Percentiles rank a stretch among this genome's conserved stretches.
Conservation (phyloP, 2,888 invertebrate species). For the Lithodes maja region DNA sequence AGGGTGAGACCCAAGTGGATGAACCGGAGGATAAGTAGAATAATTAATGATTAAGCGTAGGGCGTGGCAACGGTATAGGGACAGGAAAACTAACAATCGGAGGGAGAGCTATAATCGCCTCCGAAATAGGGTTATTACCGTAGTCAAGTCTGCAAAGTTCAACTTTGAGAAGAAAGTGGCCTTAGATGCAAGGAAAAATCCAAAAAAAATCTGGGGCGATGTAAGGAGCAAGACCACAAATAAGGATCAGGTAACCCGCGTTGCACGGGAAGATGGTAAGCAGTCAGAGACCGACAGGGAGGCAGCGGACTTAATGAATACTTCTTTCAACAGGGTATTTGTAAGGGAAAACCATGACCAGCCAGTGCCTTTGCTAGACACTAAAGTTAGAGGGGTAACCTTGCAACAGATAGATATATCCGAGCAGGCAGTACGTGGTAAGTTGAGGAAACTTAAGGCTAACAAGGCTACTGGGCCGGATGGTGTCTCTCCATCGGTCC, state of each 20-base stretch:
- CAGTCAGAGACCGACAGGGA: slow-evolving; percentile 12
- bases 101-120: not conserved
- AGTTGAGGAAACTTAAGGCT: not conserved
- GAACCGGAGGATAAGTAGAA: not conserved
- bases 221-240: slow-evolving; percentile 7
- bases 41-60: not conserved
- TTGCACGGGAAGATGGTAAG: not conserved
- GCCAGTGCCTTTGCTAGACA: not conserved
- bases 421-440: not conserved
- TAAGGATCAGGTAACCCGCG: slow-evolving; percentile 7
- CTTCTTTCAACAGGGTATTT: slow-evolving; percentile 7
- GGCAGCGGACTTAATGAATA: slow-evolving; percentile 13
- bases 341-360: not conserved
- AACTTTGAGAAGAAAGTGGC: slow-evolving; percentile 31
- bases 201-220: slow-evolving; percentile 24
- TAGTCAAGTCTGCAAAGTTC: not conserved
- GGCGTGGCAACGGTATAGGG: slow-evolving; percentile 20
- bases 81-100: not conserved
- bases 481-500: not conserved
- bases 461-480: slow-evolving; percentile 9
- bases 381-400: too few relatives aligned
- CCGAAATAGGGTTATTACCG: slow-evolving; percentile 18
- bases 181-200: slow-evolving; percentile 6
- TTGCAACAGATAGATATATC: not conserved
- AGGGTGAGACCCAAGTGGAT: slow-evolving; percentile 38